Base-by-base conservation (phyloP, 1,140 invertebrate genomes). In the Panagrolaimus sp. region DNA sequence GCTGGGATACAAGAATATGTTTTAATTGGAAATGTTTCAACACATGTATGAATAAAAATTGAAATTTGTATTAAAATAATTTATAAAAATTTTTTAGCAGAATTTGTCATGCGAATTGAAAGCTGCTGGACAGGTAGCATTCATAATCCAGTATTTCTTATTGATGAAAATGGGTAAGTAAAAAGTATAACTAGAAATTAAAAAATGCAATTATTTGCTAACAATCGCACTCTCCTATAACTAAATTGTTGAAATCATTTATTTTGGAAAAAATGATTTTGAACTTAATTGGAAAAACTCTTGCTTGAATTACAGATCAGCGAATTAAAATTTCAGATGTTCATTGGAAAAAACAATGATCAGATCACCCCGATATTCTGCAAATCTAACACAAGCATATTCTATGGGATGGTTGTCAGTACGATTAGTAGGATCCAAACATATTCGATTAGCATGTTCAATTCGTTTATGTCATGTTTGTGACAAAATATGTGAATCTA, bases 101-200 rank as follows among this genome's bases (percentile, higher is more conserved):
- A 74, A 25, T 43, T 70, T 47, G 79, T 64, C 16, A 77, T 77
- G 78, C 61, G 66, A 47, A 62, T 77, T 20, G 65, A 81, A 64
- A 74, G 67, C 31, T 77, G 75, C 61, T 81, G 78, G 78, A 78
- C 75, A 5, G 75, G 75, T 7, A 77, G 66, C 44, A 31, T 43
- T 11, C 70, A 38, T 16, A 77, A 71, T 38, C 75, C 75, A 9
- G 69, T 77, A 14, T 74, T 46, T n/a, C 42, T 74, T 9, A 77
- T 74, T 31, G 65, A 72, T 65, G 23, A 61, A 62, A 43, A 76
- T 47, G 73, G 73, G 71, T 74, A 57, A 45, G 74, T 76, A n/a
- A n/a, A n/a, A 42, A 78, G 23, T 42, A 64, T n/a, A n/a, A n/a
- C n/a, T n/a, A 47, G 7, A 51, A 11, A n/a, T 47, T 31, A 72